Evolutionary conservation across 2,797 vertebrate genomes (phyloP).

Genomic region (Hafferia zeledoni): DNA sequence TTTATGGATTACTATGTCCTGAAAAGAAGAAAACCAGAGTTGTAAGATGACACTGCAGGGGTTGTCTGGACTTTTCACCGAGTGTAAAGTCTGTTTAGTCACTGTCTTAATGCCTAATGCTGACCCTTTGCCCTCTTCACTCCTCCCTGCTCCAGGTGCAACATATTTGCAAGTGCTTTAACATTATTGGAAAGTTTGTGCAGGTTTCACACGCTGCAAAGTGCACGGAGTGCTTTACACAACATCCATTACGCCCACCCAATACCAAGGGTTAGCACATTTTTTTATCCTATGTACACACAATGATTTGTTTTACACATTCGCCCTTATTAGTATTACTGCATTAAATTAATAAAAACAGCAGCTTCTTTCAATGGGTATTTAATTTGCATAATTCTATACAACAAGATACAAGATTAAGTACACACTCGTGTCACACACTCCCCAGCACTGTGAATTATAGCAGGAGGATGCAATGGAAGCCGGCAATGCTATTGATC

Average conservation of each 20-base stretch:
- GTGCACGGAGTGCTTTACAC: background rate
- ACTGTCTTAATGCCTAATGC: constrained; percentile 76
- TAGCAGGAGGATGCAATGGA: background rate
- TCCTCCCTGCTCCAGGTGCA: constrained; percentile 89
- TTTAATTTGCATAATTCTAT: background rate
- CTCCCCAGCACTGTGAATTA: background rate
- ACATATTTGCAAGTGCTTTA: constrained; percentile 73
- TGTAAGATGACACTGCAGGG: constrained; percentile 83
- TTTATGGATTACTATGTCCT: constrained; percentile 87
- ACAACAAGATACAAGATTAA: background rate
- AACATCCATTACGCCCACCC: background rate
- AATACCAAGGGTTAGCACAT: background rate
- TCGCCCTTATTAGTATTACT: background rate
- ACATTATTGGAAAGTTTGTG: constrained; percentile 36
- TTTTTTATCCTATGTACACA: background rate
- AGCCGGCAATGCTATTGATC: background rate
- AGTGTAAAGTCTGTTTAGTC: constrained; percentile 84
- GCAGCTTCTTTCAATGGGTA: background rate
- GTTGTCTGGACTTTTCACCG: constrained; percentile 84
- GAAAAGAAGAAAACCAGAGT: constrained; percentile 81
- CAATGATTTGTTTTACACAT: background rate
- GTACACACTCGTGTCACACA: background rate
- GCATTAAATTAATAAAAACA: background rate
- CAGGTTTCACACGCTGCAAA: constrained; percentile 63
- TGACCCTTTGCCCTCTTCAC: constrained; percentile 85